phyloP scores from a whole-genome alignment of 2,113 vertebrate species.

The Micromys minutus region DNA sequence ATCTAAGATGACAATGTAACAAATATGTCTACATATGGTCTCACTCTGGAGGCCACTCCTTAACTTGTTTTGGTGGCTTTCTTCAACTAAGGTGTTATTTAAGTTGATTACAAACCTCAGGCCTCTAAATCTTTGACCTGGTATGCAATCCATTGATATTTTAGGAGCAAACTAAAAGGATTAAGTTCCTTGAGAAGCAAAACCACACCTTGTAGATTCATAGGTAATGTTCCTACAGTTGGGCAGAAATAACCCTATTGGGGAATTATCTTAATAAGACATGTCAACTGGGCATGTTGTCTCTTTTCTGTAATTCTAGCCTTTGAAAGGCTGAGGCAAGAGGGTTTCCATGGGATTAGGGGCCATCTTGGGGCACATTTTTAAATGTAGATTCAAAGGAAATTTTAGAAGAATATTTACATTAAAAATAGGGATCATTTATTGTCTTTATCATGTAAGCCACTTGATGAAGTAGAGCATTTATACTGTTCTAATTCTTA shows the following conservation, averaged over 20 bases:
- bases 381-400: not conserved
- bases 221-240: not conserved
- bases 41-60: constrained; percentile 1
- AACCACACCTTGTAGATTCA: not conserved
- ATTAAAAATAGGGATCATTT: not conserved
- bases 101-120: not conserved
- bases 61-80: constrained; percentile 26
- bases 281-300: not conserved
- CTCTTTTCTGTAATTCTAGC: not conserved
- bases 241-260: not conserved
- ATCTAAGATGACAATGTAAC: constrained; percentile 59
- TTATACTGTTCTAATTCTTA: not conserved
- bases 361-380: not conserved
- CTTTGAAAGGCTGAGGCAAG: not conserved
- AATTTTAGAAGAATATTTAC: constrained; percentile 1
- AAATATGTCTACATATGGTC: constrained; percentile 39
- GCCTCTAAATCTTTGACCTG: not conserved
- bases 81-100: constrained; percentile 41
- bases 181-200: not conserved
- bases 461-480: not conserved
- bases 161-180: constrained; percentile 32
- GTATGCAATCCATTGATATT: constrained; percentile 13
- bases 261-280: not conserved
- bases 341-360: not conserved
- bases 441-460: not conserved